phyloP scores from a whole-genome alignment of 2,113 vertebrate genomes.

The Megaleporinus macrocephalus region DNA sequence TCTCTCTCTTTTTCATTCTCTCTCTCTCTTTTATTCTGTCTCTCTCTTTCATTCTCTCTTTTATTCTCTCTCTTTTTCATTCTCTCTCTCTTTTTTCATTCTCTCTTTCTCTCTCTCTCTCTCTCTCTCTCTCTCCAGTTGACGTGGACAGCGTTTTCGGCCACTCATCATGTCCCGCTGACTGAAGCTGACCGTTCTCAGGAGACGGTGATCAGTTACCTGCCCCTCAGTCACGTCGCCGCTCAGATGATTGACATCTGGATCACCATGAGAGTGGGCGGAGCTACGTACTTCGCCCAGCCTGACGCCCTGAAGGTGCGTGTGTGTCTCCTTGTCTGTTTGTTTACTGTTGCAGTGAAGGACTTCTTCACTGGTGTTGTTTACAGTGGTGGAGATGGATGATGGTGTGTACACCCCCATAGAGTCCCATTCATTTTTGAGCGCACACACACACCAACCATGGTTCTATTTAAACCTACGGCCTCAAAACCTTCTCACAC shows the following conservation, averaged over 20 bases:
- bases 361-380: too few species aligned
- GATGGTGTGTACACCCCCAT: too few species aligned
- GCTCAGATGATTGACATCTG: constrained; percentile 95
- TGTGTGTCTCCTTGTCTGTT: neutral
- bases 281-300: constrained; percentile 83
- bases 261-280: constrained; percentile 81
- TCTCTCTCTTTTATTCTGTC: neutral
- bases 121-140: constrained; percentile 72
- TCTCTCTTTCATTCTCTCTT: neutral
- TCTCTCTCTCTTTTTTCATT: neutral
- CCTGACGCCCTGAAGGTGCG: constrained; percentile 90
- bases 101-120: neutral
- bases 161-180: constrained; percentile 61
- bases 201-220: constrained; percentile 89
- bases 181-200: constrained; percentile 59
- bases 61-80: neutral
- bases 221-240: constrained; percentile 93
- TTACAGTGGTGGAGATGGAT: too few species aligned
- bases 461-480: too few species aligned
- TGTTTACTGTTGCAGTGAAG: neutral
- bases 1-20: neutral
- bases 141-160: constrained; percentile 80
- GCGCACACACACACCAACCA: too few species aligned
- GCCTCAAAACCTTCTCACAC: too few species aligned
- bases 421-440: too few species aligned